Evolutionary conservation across 2,797 vertebrate species (phyloP).

Genomic region (Bovichtus diacanthus): DNA sequence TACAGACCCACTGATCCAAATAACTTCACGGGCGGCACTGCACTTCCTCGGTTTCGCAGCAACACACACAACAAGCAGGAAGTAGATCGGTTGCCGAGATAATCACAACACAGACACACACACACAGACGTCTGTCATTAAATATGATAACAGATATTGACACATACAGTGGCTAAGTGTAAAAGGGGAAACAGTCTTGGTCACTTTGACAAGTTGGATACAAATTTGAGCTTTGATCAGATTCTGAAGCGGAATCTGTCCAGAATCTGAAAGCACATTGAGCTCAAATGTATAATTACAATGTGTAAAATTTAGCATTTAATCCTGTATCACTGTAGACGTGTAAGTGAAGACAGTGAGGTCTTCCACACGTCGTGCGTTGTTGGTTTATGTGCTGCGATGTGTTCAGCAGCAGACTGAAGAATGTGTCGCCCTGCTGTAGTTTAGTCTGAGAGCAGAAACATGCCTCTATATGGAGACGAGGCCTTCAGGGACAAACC

Average conservation of each 20-base stretch:
- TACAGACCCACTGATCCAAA: too few species aligned
- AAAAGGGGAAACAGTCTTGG: not conserved
- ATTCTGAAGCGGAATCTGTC: not conserved
- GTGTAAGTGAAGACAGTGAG: not conserved
- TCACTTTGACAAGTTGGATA: not conserved
- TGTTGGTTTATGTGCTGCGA: slow-evolving; percentile 23
- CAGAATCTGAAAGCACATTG: not conserved
- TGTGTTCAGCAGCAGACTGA: slow-evolving; percentile 64
- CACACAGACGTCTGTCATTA: too few species aligned
- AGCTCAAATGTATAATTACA: not conserved
- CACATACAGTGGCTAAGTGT: too few species aligned
- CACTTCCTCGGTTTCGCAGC: too few species aligned
- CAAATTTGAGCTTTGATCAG: not conserved
- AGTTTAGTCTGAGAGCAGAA: slow-evolving; percentile 73
- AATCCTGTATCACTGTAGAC: not conserved
- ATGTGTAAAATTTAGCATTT: not conserved
- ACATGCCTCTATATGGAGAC: slow-evolving; percentile 76
- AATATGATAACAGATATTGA: too few species aligned
- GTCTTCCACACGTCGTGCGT: slow-evolving; percentile 1
- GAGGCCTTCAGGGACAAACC: slow-evolving; percentile 56
- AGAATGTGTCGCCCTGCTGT: slow-evolving; percentile 68
- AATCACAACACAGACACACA: too few species aligned
- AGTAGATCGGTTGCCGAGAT: too few species aligned
- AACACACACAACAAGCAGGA: too few species aligned
- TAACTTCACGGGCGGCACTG: too few species aligned